Percentiles rank a stretch among this genome's conserved stretches.
phyloP scores from a whole-genome alignment of 2,888 invertebrate species.

The Dexiosoma caninum region DNA sequence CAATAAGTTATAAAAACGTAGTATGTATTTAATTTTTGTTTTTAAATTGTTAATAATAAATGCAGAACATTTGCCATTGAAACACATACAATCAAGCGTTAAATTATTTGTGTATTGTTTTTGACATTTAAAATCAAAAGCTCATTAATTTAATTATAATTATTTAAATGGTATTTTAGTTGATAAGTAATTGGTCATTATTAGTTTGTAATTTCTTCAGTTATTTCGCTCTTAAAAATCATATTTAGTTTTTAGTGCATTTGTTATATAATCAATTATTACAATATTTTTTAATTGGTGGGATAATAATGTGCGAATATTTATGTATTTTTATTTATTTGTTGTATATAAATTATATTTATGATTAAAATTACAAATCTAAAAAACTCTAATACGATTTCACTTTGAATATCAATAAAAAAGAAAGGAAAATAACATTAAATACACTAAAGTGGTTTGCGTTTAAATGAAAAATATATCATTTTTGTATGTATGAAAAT shows the following conservation, averaged over 20 bases:
- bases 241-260: conserved; percentile 32
- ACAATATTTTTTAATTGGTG: conserved; percentile 67
- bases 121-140: conserved; percentile 65
- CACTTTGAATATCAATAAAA: background rate
- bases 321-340: conserved; percentile 38
- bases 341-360: conserved; percentile 7
- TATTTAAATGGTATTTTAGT: conserved; percentile 47
- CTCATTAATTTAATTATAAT: conserved; percentile 68
- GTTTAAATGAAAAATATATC: background rate
- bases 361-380: background rate
- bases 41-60: conserved; percentile 63
- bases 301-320: conserved; percentile 69
- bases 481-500: background rate
- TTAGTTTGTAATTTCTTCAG: conserved; percentile 18
- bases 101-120: conserved; percentile 65
- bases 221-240: conserved; percentile 13
- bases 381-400: background rate
- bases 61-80: conserved; percentile 70
- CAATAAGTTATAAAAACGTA: conserved; percentile 12
- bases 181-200: conserved; percentile 59
- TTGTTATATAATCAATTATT: conserved; percentile 1
- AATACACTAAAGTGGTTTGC: background rate
- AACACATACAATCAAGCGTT: conserved; percentile 71
- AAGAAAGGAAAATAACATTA: background rate
- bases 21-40: conserved; percentile 1